Evolutionary conservation across 2,888 invertebrate species (phyloP), one percentile per base, ranked within the genome.

Genomic region (Lepidocyrtoides sp.): DNA sequence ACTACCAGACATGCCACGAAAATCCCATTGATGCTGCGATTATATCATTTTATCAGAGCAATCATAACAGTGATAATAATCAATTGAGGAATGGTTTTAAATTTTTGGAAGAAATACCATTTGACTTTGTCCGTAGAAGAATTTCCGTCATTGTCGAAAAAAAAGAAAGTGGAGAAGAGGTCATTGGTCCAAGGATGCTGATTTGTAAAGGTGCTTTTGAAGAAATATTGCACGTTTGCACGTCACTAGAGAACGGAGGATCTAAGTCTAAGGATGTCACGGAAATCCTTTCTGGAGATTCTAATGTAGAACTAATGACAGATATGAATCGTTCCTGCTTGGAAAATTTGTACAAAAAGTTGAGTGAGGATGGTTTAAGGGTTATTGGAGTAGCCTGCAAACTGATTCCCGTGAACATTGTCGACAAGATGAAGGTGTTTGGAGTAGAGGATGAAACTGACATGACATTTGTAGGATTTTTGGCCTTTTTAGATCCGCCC

Each of bases 131-230:
- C 0, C 77, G 92, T 2, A 66, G 92, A 60, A 12, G 92, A 48
- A 90, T 91, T 72, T 90, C 91, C 0, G 92, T 92, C 0, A 20
- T 92, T 7, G 14, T 92, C 0, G 29, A 57, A 17, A n/a, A n/a
- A n/a, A n/a, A n/a, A n/a, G n/a, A n/a, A n/a, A n/a, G n/a, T n/a
- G n/a, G n/a, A n/a, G 89, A 86, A 36, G 12, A 0, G 0, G 5
- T 23, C 7, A 44, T 32, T 66, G 48, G 41, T 7, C 32, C 29
- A 41, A 54, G 44, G 3, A 20, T 90, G n/a, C 41, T 92, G 7
- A 87, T 92, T 41, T 89, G 89, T 75, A 92, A 92, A 82, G 92
- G 92, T 48, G 91, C 92, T 1, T 86, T 91, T 0, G 92, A 91
- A 20, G 92, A 92, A 60, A 81, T 90, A n/a, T 54, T 92, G 0